Evolutionary conservation across 2,113 vertebrate genomes (phyloP), one percentile per base, ranked within the genome.

Genomic region (Philantomba maxwellii): DNA sequence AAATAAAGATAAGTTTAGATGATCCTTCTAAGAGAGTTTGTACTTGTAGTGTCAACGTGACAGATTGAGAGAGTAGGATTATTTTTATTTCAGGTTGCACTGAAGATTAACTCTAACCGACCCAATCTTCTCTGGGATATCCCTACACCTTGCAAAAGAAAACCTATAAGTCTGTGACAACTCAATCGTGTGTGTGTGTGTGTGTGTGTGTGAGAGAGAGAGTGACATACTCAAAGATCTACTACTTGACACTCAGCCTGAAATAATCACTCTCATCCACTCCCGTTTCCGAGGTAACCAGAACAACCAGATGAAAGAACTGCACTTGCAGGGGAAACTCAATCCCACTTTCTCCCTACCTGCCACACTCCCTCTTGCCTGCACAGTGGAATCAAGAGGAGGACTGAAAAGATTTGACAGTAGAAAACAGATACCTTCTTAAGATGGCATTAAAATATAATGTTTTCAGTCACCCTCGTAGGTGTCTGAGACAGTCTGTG

Each of bases 391-490:
- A 81, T 57, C 19, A 9, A 30, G 30, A 89, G 77, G 47, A 87
- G 73, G 28, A 58, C 39, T 51, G 3, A 14, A 90, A 64, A 36
- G 15, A 92, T 12, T 4, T 94, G 94, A 96, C 62, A 64, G 70
- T 93, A 91, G 33, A 26, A 95, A 51, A 25, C 9, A 92, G n/a
- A 43, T 62, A 16, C 15, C 28, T 89, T 36, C n/a, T 90, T 64
- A 23, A 88, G 77, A 87, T 4, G 82, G 33, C 87, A 45, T 70
- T 96, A n/a, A 89, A 77, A 36, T 57, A 66, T 66, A 83, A 43
- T 7, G 80, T 87, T 92, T 97, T 97, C 84, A 93, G 88, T 93
- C 78, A 87, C 55, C 43, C 33, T n/a, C 3, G 3, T 64, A 95
- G 39, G 25, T 70, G 25, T 36, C n/a, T 95, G 28, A 70, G 57